These are phyloP conservation scores for Amphipoea lucens DNA, from an alignment of 2,888 invertebrate genomes.

Conservation along the genomic window DNA sequence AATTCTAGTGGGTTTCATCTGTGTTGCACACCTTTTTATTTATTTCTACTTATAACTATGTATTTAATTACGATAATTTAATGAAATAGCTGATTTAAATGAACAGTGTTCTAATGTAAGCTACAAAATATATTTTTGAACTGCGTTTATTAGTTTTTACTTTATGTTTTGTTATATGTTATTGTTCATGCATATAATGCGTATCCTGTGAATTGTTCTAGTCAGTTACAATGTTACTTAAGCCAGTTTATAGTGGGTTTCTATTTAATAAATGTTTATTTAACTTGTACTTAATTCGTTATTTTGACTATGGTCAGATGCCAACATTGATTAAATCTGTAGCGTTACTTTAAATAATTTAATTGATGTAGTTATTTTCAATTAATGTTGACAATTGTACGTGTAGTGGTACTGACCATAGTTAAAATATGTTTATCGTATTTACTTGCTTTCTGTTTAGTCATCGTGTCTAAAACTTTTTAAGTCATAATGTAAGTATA, in stretches of 20 bases:
- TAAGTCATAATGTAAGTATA: constrained; percentile 59
- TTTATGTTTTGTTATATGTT: constrained; percentile 37
- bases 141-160: constrained; percentile 25
- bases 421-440: constrained; percentile 51
- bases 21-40: constrained; percentile 53
- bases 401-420: constrained; percentile 40
- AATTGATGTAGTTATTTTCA: constrained; percentile 47
- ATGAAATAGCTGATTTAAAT: constrained; percentile 36
- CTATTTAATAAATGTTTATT: constrained; percentile 57
- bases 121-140: constrained; percentile 28
- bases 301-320: constrained; percentile 54
- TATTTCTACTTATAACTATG: constrained; percentile 8
- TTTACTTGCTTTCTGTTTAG: constrained; percentile 63
- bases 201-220: constrained; percentile 67
- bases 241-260: constrained; percentile 44
- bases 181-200: constrained; percentile 66
- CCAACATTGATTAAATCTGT: constrained; percentile 50
- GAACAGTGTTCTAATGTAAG: constrained; percentile 32
- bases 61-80: constrained; percentile 18
- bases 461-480: constrained; percentile 60
- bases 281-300: constrained; percentile 47
- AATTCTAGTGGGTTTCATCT: constrained; percentile 57
- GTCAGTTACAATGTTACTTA: constrained; percentile 63
- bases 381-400: constrained; percentile 45
- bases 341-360: constrained; percentile 59